Base-by-base conservation (phyloP, 2,113 vertebrate species). In the Parus major region DNA sequence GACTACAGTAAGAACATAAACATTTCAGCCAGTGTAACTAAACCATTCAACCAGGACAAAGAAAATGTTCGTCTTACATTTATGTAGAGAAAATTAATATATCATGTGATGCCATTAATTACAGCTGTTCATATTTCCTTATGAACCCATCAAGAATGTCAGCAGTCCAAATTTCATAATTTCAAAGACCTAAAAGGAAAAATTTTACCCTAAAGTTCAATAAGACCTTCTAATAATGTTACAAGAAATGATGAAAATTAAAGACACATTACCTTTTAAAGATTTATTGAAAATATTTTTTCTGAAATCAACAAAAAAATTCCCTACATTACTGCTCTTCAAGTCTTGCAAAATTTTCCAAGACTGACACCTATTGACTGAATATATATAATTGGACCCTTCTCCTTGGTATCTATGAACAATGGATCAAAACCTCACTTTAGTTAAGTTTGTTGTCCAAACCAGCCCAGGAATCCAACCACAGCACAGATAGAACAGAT, bases 41-140 rank as follows among this genome's bases (percentile, higher is more conserved):
- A 84, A 76, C 73, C 22, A 64, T 71, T 89, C 20, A 52, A 64
- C 10, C 24, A 89, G 17, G 39, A 82, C n/a, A 84, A 91, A 93
- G 36, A 71, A 92, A 84, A 72, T 46, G 25, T 71, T 78, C 19
- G 70, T 69, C 35, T 82, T 82, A 65, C 57, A 79, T 76, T 78
- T 91, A 89, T 44, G 57, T 52, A 86, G 47, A 83, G 28, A 82
- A 89, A 87, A 92, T 64, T 75, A 92, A 75, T 86, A 41, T 71
- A 86, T 27, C 11, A 31, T 78, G 24, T 64, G 28, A 87, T 89
- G 39, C 36, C 49, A 88, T 86, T 81, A 86, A 89, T 87, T 93
- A 79, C 29, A 91, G n/a, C 24, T 78, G 60, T 41, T 89, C 44
- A 56, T 15, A 49, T 84, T 82, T 93, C 65, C 41, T 86, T 86